Base-by-base conservation (phyloP, 2,888 invertebrate genomes). In the Zygothrica quintamaculata region DNA sequence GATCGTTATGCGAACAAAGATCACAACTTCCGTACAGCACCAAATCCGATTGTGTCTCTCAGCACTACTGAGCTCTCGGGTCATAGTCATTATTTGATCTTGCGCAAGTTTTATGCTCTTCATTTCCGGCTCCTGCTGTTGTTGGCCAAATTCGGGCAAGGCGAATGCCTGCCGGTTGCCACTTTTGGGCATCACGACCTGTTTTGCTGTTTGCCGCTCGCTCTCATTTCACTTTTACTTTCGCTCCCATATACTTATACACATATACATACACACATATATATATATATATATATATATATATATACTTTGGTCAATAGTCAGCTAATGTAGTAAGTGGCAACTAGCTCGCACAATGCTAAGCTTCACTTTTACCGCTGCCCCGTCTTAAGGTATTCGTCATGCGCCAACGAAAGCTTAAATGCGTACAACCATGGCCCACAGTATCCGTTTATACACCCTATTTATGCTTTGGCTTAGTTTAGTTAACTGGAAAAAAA, bases 221-320 rank as follows among this genome's bases (percentile, higher is more conserved):
- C 76, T 82, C 65, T 68, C 43, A 56, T 80, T 79, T 72, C 64
- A 70, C 87, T 79, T 79, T 79, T 79, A 84, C 87, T 79, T 78
- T 79, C 80, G 59, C 64, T 67, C 9, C 22, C 11, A 13, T 13
- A 3, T 40, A n/a, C 6, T 6, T n/a, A 12, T 16, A 13, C 2
- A 40, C 3, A 40, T 18, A 12, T 15, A 8, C 16, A 6, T 40
- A n/a, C 16, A 58, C 9, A 42, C 11, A 13, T 13, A 3, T 40
- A n/a, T 13, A n/a, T n/a, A 12, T 16, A 13, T 9, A 40, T n/a
- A 40, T 18, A 12, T 15, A 8, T 40, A 6, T 40, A n/a, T 40
- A 58, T 46, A 51, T 51, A 64, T 57, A 52, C 47, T 57, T 53
- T 52, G 73, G 59, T 51, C 58, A 72, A 56, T 33, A 34, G 51